phyloP scores from a whole-genome alignment of 2,113 vertebrate species.

The Corythoichthys haematopterus region DNA sequence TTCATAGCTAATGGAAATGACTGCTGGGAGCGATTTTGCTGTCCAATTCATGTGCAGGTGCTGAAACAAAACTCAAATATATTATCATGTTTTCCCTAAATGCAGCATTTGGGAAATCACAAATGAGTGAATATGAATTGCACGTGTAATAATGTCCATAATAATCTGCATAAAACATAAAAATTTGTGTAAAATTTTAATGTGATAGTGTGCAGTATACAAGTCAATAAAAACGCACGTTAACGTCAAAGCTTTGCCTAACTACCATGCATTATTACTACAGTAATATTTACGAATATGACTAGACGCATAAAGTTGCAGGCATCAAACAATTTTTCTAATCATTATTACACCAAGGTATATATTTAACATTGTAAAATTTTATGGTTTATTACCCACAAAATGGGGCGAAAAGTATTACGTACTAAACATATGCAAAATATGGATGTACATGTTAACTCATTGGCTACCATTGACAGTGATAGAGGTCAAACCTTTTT shows the following conservation, averaged over 20 bases:
- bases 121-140: background rate
- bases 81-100: background rate
- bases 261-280: background rate
- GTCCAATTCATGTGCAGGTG: background rate
- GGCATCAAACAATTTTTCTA: conserved; percentile 2
- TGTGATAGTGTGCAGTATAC: background rate
- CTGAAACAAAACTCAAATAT: background rate
- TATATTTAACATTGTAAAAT: background rate
- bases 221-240: background rate
- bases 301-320: conserved; percentile 1
- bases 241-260: background rate
- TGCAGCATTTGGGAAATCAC: background rate
- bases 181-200: conserved; percentile 3
- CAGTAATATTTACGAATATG: background rate
- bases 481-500: too few species aligned
- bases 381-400: too few species aligned
- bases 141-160: background rate
- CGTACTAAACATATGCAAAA: too few species aligned
- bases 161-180: background rate
- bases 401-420: too few species aligned
- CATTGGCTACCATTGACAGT: too few species aligned
- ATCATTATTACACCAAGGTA: background rate
- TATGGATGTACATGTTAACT: too few species aligned
- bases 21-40: background rate
- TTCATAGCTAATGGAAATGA: background rate